A percentile compares a stretch with the other conserved stretches of the same genome.
phyloP scores from a whole-genome alignment of 1,140 invertebrate species.

The Apis laboriosa region DNA sequence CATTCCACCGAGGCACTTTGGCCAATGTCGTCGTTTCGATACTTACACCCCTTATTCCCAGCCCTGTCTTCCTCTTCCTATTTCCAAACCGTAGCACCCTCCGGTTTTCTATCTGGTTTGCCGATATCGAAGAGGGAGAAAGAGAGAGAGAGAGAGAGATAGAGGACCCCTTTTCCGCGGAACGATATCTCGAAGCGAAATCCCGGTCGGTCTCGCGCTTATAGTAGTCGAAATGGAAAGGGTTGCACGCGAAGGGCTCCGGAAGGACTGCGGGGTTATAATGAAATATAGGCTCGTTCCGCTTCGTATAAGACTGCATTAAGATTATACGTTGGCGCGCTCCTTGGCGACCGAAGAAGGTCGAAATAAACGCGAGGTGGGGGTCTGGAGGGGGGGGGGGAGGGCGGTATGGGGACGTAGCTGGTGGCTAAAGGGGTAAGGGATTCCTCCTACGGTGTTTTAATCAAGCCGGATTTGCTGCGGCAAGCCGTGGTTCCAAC shows the following conservation, averaged over 20 bases:
- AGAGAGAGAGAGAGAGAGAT: too few relatives aligned
- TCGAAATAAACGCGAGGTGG: slow-evolving; percentile 64
- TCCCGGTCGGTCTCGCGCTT: slow-evolving; percentile 61
- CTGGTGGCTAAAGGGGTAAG: slow-evolving; percentile 71
- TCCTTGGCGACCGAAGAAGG: slow-evolving; percentile 74
- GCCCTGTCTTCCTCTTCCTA: slow-evolving; percentile 16
- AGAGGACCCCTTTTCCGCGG: slow-evolving; percentile 41
- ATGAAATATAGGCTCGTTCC: slow-evolving; percentile 81
- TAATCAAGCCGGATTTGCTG: slow-evolving; percentile 82
- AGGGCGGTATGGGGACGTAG: slow-evolving; percentile 53
- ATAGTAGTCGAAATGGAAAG: slow-evolving; percentile 75
- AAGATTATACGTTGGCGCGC: slow-evolving; percentile 78
- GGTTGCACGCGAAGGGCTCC: slow-evolving; percentile 70
- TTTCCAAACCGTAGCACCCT: slow-evolving; percentile 36
- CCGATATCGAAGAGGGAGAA: not conserved
- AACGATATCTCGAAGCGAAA: slow-evolving; percentile 63
- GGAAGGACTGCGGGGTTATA: slow-evolving; percentile 80
- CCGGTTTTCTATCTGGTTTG: slow-evolving; percentile 47
- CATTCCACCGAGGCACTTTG: slow-evolving; percentile 65
- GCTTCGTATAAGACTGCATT: slow-evolving; percentile 81
- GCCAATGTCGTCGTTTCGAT: slow-evolving; percentile 68
- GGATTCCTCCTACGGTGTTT: slow-evolving; percentile 78
- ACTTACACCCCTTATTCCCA: slow-evolving; percentile 44
- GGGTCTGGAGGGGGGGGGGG: slow-evolving; percentile 41
- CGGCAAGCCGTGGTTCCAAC: slow-evolving; percentile 79